Evolutionary conservation across 1,140 invertebrate species (phyloP).

Genomic region (Sycobia sp.): DNA sequence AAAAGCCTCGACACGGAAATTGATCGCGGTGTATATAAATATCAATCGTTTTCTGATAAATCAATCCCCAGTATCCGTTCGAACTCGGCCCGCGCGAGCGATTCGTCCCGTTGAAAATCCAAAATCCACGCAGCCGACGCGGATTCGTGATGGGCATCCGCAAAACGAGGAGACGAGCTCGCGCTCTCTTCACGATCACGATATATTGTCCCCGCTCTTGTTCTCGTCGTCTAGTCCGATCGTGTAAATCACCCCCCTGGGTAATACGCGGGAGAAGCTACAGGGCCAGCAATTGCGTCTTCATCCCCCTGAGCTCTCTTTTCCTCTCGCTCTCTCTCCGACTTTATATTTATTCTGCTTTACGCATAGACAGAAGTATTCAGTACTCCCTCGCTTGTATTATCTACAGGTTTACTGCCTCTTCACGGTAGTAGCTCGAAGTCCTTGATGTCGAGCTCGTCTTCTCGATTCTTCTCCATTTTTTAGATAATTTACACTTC

Average conservation of each 20-base stretch:
- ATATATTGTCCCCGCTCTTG: not conserved
- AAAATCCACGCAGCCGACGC: constrained; percentile 7
- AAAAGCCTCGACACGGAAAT: too few species aligned
- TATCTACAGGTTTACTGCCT: too few species aligned
- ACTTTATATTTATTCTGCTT: constrained; percentile 5
- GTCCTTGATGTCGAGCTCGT: not conserved
- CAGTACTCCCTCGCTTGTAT: too few species aligned
- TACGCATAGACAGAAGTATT: constrained; percentile 4
- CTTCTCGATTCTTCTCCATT: not conserved
- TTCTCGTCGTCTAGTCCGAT: not conserved
- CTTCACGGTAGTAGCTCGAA: not conserved
- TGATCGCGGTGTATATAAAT: too few species aligned
- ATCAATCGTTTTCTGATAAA: too few species aligned
- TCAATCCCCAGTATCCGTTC: too few species aligned
- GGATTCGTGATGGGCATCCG: constrained; percentile 15
- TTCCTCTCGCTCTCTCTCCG: not conserved
- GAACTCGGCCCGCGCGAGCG: too few species aligned
- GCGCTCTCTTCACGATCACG: not conserved
- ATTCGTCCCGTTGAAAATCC: constrained; percentile 26
- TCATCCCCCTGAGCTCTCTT: not conserved
- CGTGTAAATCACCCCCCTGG: constrained; percentile 21
- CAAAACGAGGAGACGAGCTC: too few species aligned
- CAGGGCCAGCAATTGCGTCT: constrained; percentile 8
- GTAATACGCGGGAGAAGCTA: constrained; percentile 5
- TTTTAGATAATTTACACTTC: too few species aligned